phyloP scores from a whole-genome alignment of 2,888 invertebrate species.

The Nebria salina region DNA sequence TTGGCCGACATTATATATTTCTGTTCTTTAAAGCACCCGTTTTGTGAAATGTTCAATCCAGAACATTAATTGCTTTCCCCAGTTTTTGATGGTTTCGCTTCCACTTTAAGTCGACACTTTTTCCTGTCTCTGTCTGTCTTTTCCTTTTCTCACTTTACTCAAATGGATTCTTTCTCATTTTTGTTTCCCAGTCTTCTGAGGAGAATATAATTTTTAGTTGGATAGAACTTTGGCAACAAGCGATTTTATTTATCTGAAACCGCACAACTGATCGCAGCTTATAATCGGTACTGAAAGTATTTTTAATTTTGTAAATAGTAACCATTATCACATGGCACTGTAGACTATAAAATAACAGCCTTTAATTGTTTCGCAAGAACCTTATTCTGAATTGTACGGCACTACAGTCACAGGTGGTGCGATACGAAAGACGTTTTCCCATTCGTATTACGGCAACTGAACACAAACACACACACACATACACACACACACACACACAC shows the following conservation, averaged over 20 bases:
- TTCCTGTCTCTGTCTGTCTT: neutral
- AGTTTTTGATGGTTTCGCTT: neutral
- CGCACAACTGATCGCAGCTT: neutral
- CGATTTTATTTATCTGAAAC: neutral
- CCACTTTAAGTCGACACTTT: neutral
- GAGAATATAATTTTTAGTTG: neutral
- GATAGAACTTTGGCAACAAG: neutral
- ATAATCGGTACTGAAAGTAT: no score
- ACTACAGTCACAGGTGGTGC: constrained; percentile 34
- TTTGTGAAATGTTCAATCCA: constrained; percentile 6
- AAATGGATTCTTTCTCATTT: neutral
- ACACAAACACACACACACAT: neutral
- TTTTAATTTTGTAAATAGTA: neutral
- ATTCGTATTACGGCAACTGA: neutral
- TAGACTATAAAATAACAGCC: constrained; percentile 36
- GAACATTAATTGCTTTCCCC: constrained; percentile 17
- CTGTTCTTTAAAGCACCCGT: neutral
- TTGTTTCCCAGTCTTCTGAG: neutral
- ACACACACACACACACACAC: neutral
- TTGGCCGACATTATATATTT: constrained; percentile 29
- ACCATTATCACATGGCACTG: constrained; percentile 6
- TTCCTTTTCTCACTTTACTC: neutral
- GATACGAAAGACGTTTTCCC: constrained; percentile 10
- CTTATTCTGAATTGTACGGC: constrained; percentile 20
- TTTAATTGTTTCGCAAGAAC: constrained; percentile 43